These are phyloP conservation scores for Acanthiza pusilla DNA, from an alignment of 2,797 vertebrate genomes.

Conservation along the genomic window DNA sequence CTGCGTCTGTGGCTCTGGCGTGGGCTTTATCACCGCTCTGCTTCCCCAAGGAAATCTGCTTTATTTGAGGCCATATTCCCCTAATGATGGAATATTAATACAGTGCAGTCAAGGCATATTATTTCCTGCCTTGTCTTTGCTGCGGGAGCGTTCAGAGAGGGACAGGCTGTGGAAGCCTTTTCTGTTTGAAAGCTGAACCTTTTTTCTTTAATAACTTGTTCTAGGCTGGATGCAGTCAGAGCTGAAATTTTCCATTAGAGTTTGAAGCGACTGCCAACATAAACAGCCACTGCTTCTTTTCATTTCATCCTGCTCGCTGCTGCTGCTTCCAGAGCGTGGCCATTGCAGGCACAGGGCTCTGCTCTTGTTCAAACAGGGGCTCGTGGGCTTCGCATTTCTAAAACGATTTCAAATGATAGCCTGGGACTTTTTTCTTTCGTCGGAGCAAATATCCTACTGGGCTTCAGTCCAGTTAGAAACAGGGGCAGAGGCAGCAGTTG, in stretches of 20 bases:
- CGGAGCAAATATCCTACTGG: neutral
- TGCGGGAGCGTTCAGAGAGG: neutral
- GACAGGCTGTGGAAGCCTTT: conserved; percentile 18
- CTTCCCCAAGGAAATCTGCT: conserved; percentile 11
- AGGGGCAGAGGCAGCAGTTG: neutral
- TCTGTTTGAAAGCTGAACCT: conserved; percentile 48
- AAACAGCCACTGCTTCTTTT: conserved; percentile 58
- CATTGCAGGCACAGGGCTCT: neutral
- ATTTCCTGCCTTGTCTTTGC: conserved; percentile 33
- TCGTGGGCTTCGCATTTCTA: neutral
- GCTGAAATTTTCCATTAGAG: conserved; percentile 69
- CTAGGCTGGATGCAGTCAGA: conserved; percentile 23
- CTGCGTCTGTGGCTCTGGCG: neutral
- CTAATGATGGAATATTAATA: conserved; percentile 26
- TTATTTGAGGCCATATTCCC: neutral
- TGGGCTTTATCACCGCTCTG: neutral
- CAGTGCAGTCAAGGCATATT: neutral
- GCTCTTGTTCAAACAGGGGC: neutral
- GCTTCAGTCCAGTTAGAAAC: neutral
- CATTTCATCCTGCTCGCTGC: conserved; percentile 32
- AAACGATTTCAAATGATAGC: neutral
- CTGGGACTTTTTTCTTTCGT: neutral
- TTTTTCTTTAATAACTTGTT: conserved; percentile 57
- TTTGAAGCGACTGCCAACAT: conserved; percentile 54
- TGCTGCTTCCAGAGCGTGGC: neutral